Evolutionary conservation across 2,888 invertebrate species (phyloP), one percentile per base, ranked within the genome.

Genomic region (Allophyes oxyacanthae): DNA sequence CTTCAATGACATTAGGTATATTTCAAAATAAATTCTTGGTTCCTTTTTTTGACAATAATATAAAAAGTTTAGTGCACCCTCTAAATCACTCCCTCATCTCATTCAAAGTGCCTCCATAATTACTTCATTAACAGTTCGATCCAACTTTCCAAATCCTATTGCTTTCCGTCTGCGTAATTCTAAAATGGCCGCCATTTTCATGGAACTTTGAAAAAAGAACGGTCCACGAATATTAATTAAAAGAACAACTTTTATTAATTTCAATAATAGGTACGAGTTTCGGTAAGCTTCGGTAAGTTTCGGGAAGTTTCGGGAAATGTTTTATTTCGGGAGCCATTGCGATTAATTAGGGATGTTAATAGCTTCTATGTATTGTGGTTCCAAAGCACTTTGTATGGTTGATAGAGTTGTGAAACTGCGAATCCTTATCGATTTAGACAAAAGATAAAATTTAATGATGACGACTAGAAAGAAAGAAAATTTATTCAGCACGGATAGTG

Each of bases 181-280:
- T 32, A 37, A 61, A 58, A 50, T 10, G 61, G 50, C 37, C 55
- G 2, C 69, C 46, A 55, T 59, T 72, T 63, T 42, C 56, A 10
- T 13, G 20, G 28, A 48, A 62, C 33, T 59, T 59, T 37, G 25
- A 44, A 10, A 54, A 73, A 57, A 67, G 55, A 56, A 53, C 40
- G 69, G 48, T 36, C 50, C 45, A 15, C 62, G 67, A 53, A 59
- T 76, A 73, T 73, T 73, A 73, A 73, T 77, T 73, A 77, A 64
- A 76, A 76, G 72, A 77, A 72, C 53, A 73, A 77, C 54, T 73
- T 72, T 70, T 73, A 73, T 73, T 73, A 73, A 73, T 73, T 73
- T 64, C 54, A 50, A 64, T 73, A 76, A 73, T 73, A 59, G 2
- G n/a, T n/a, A n/a, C 49, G 60, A 73, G 54, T 57, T 73, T 40